Conservation (phyloP, 2,113 vertebrate species). For the Eptatretus burgeri region DNA sequence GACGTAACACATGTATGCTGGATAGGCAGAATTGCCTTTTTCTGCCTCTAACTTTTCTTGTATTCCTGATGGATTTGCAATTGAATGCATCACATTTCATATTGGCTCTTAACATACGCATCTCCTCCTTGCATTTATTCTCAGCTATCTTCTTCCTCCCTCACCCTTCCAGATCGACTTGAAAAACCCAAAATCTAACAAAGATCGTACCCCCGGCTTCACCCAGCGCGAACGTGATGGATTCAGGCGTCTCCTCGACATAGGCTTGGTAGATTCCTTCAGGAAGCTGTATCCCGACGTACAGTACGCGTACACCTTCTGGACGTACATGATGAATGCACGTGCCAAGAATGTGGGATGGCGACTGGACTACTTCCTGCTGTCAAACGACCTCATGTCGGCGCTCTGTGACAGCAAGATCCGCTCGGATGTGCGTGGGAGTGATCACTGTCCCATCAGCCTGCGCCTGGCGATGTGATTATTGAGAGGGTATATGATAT, state of each 20-base stretch:
- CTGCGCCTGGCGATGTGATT: conserved; percentile 25
- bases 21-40: too few species aligned
- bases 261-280: conserved; percentile 41
- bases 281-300: conserved; percentile 39
- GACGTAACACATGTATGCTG: too few species aligned
- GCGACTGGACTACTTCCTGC: conserved; percentile 54
- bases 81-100: too few species aligned
- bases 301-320: conserved; percentile 45
- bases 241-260: conserved; percentile 28
- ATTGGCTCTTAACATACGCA: too few species aligned
- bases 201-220: conserved; percentile 44
- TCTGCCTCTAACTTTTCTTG: too few species aligned
- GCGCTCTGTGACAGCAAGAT: conserved; percentile 54
- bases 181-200: conserved; percentile 54
- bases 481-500: too few species aligned
- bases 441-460: conserved; percentile 62
- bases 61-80: too few species aligned
- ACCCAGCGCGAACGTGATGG: conserved; percentile 43
- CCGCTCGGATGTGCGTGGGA: conserved; percentile 35
- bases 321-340: conserved; percentile 71
- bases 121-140: too few species aligned
- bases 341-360: conserved; percentile 54
- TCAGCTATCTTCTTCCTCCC: too few species aligned
- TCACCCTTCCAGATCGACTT: conserved; percentile 24
- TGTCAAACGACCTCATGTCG: conserved; percentile 29